Evolutionary conservation across 2,797 vertebrate genomes (phyloP), one percentile per base, ranked within the genome.

Genomic region (Eleutherodactylus coqui): DNA sequence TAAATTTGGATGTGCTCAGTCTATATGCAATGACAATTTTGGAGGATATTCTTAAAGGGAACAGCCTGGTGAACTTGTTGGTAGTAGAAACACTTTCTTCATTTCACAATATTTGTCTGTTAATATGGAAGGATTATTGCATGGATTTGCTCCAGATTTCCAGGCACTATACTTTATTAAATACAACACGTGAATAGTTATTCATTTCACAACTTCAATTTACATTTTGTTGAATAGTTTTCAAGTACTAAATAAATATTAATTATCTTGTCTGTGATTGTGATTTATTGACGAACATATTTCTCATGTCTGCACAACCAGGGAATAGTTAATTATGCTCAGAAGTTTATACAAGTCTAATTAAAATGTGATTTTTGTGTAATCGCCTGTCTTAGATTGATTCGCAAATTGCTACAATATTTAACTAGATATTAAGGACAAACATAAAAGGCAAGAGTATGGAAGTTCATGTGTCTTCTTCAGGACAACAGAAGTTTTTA

Each of bases 341-440:
- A 43, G 80, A 86, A 82, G 58, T 86, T 83, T 82, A 83, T 86
- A 75, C 62, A 53, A 78, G 79, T 72, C 85, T 86, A 83, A 86
- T 83, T 86, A 86, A 70, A 82, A 70, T 83, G 85, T 78, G 60
- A 51, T 86, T 77, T 80, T 70, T 86, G 58, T 83, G 49, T 86
- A 83, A 82, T 86, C 36, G 49, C 47, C 69, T 81, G 77, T 86
- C 85, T 82, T 82, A 86, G 43, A 75, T 67, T 86, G 45, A 75
- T 76, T 86, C 70, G 77, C 47, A 69, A 86, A 77, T 83, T 77
- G 79, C 75, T 77, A 82, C 79, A 82, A 45, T 75, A 62, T 85
- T 73, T 60, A 36, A 21, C 76, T 78, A 82, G 79, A 78, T 77
- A 49, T 82, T 64, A 49, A 86, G 79, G 79, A 86, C 72, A 77